These are phyloP conservation scores for Lepus oiostolus DNA, from an alignment of 2,797 vertebrate genomes.

Conservation along the genomic window DNA sequence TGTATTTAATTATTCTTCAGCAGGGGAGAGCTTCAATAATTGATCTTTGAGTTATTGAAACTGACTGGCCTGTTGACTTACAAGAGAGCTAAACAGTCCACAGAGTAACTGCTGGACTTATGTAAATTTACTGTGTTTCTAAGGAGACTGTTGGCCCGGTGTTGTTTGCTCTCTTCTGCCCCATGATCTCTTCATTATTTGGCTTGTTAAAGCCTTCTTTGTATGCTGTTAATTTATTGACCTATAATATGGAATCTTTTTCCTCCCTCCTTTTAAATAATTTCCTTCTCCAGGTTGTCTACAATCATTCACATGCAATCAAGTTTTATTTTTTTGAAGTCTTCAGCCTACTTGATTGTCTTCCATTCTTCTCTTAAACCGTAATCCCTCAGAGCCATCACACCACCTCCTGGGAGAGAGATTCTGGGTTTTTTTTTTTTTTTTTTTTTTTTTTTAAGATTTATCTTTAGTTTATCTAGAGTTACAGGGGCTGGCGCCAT, in stretches of 20 bases:
- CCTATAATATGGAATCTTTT: constrained; percentile 69
- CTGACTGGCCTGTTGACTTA: constrained; percentile 74
- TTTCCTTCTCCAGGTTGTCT: constrained; percentile 13
- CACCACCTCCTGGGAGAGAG: neutral
- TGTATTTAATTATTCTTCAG: constrained; percentile 86
- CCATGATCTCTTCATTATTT: constrained; percentile 75
- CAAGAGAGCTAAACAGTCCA: constrained; percentile 54
- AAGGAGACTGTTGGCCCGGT: constrained; percentile 78
- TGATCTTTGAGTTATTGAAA: constrained; percentile 86
- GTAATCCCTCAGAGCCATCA: neutral
- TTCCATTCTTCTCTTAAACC: constrained; percentile 48
- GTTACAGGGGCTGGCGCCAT: no score
- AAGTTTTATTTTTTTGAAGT: neutral
- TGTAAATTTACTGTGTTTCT: constrained; percentile 80
- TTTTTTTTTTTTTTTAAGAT: no score
- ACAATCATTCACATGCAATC: neutral
- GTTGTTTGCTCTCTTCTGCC: neutral
- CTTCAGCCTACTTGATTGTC: constrained; percentile 34
- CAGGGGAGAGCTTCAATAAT: constrained; percentile 86
- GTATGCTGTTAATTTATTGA: constrained; percentile 80
- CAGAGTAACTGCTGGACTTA: constrained; percentile 79
- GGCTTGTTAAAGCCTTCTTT: constrained; percentile 77
- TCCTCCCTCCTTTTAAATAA: neutral
- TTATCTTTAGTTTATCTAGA: no score
- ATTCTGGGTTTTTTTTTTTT: neutral